These are phyloP conservation scores for Echinometra lucunter DNA, from an alignment of 53 echinoderm and acorn worm genomes.

Conservation along the genomic window DNA sequence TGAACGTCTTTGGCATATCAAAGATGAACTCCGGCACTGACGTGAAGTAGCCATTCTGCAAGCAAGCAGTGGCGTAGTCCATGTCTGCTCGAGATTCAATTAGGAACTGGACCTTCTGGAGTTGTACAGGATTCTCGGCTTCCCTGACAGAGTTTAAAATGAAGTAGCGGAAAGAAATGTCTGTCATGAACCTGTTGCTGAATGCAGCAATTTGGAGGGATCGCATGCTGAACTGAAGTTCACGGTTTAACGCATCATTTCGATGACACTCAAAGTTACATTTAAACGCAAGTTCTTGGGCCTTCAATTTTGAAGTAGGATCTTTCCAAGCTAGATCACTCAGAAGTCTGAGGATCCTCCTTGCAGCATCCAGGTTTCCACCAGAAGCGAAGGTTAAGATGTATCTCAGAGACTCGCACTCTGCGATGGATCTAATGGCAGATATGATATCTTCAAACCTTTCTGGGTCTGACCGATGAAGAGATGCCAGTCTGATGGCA, in stretches of 20 bases:
- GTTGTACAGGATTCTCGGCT: conserved; percentile 19
- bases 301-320: background rate
- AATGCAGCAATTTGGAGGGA: conserved; percentile 34
- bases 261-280: conserved; percentile 65
- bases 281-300: conserved; percentile 50
- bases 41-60: conserved; percentile 60
- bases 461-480: background rate
- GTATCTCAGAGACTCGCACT: conserved; percentile 18
- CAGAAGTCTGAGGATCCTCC: conserved; percentile 39
- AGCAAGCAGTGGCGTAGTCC: conserved; percentile 56
- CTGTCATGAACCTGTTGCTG: background rate
- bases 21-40: conserved; percentile 50
- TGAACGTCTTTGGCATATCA: conserved; percentile 57
- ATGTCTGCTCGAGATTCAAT: background rate
- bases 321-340: conserved; percentile 47
- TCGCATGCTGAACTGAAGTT: conserved; percentile 48
- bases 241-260: conserved; percentile 46
- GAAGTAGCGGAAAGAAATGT: conserved; percentile 50
- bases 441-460: conserved; percentile 35
- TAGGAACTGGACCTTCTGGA: conserved; percentile 29
- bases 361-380: background rate
- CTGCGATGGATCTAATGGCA: conserved; percentile 16
- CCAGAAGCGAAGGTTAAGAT: conserved; percentile 59
- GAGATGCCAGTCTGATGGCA: conserved; percentile 19
- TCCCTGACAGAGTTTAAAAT: background rate